Evolutionary conservation across 1,140 invertebrate genomes (phyloP).

Genomic region (Rhynchophorus ferrugineus): DNA sequence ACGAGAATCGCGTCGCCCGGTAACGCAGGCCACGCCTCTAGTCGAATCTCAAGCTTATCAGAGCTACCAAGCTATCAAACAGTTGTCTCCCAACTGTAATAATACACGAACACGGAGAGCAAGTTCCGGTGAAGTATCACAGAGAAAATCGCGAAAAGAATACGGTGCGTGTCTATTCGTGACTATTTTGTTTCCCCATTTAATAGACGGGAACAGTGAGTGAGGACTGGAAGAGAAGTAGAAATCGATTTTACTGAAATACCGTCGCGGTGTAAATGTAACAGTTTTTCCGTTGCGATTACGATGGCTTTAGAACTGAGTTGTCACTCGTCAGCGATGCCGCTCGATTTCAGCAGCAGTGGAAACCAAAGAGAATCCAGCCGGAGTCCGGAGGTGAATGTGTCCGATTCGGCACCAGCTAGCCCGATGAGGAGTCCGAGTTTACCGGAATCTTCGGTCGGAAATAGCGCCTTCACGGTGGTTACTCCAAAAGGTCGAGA

Average conservation of each 20-base stretch:
- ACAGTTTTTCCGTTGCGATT: background rate
- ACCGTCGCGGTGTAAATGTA: background rate
- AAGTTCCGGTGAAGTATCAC: background rate
- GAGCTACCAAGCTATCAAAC: constrained; percentile 27
- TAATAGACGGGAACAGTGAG: background rate
- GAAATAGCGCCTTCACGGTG: constrained; percentile 38
- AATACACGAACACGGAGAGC: constrained; percentile 9
- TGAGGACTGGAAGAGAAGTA: no score
- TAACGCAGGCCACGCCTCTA: constrained; percentile 8
- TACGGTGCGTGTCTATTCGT: background rate
- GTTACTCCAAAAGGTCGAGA: constrained; percentile 34
- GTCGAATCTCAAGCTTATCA: constrained; percentile 30
- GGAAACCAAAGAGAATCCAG: constrained; percentile 29
- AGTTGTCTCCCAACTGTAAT: constrained; percentile 31
- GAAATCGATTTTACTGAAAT: background rate
- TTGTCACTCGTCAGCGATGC: constrained; percentile 34
- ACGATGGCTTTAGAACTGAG: constrained; percentile 38
- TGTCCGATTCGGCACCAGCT: constrained; percentile 30
- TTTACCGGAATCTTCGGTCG: constrained; percentile 31
- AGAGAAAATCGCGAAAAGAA: constrained; percentile 4
- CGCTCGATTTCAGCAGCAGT: constrained; percentile 37
- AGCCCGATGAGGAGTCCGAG: constrained; percentile 33
- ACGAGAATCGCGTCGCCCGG: constrained; percentile 13
- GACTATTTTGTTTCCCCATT: background rate
- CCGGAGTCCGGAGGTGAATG: constrained; percentile 33